These are phyloP conservation scores for Palloptera scutellata DNA, from an alignment of 2,888 invertebrate species.

Conservation along the genomic window DNA sequence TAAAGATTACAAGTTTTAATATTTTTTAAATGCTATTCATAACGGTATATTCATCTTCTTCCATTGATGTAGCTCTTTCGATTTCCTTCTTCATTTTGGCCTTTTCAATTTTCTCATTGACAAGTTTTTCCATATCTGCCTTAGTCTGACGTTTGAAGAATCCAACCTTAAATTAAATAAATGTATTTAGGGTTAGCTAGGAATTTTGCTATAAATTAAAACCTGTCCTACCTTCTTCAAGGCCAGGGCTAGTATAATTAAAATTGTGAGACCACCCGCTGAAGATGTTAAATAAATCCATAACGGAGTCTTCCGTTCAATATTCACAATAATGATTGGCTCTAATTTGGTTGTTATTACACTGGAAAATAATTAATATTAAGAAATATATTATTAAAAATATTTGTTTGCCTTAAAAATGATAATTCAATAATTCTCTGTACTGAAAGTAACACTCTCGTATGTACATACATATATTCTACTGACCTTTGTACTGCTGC, in stretches of 20 bases:
- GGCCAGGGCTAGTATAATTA: slow-evolving; percentile 47
- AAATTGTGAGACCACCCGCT: slow-evolving; percentile 53
- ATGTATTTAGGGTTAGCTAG: no score
- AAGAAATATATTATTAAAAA: no score
- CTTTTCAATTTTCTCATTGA: slow-evolving; percentile 15
- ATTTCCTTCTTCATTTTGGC: slow-evolving; percentile 18
- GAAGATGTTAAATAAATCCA: slow-evolving; percentile 60
- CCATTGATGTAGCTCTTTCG: not conserved
- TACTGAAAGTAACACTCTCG: no score
- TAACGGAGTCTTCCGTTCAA: slow-evolving; percentile 42
- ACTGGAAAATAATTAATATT: no score
- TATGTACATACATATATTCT: no score
- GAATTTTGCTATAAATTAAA: no score
- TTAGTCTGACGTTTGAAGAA: slow-evolving; percentile 62
- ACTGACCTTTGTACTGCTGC: not conserved
- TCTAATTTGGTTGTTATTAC: not conserved
- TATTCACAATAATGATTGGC: slow-evolving; percentile 2
- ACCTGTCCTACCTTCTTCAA: slow-evolving; percentile 42
- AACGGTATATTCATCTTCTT: not conserved
- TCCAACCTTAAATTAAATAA: slow-evolving; percentile 58
- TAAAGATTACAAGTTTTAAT: no score
- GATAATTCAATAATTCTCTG: no score
- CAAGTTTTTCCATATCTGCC: slow-evolving; percentile 49
- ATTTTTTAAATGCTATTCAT: no score
- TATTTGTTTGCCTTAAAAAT: no score